Conservation (phyloP, 1,140 invertebrate genomes). For the Trachelipus rathkii region DNA sequence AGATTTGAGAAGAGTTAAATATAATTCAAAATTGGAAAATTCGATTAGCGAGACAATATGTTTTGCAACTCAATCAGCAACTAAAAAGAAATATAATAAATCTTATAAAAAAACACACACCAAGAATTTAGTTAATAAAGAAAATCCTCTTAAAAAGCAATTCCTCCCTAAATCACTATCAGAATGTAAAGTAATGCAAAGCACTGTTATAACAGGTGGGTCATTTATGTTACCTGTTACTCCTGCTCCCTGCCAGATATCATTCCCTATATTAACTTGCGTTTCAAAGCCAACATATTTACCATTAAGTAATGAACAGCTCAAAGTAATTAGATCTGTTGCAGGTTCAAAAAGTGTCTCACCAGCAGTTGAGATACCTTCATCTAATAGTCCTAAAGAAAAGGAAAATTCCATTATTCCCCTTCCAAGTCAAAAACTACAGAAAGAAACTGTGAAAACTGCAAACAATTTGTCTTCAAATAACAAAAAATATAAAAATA, state of each 20-base stretch:
- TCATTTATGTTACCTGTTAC: neutral
- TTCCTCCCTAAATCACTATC: neutral
- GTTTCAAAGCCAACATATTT: too few species aligned
- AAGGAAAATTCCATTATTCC: neutral
- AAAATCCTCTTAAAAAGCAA: neutral
- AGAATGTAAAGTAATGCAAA: too few species aligned
- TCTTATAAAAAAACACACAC: neutral
- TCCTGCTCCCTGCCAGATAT: neutral
- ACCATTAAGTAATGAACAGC: too few species aligned
- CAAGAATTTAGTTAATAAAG: neutral
- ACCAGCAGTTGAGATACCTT: neutral
- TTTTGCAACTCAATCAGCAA: neutral
- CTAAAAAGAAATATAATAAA: neutral
- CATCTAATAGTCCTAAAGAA: neutral
- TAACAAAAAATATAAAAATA: neutral
- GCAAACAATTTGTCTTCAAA: neutral
- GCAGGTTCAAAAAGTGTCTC: neutral
- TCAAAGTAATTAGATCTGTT: too few species aligned
- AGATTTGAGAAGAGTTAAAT: conserved; percentile 4
- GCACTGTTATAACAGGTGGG: neutral
- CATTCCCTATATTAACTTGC: too few species aligned
- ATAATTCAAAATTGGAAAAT: neutral
- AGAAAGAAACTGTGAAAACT: neutral
- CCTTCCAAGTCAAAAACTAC: neutral
- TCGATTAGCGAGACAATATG: neutral